Conservation (phyloP, 2,888 invertebrate species). For the Caenorhabditis sulstoni region DNA sequence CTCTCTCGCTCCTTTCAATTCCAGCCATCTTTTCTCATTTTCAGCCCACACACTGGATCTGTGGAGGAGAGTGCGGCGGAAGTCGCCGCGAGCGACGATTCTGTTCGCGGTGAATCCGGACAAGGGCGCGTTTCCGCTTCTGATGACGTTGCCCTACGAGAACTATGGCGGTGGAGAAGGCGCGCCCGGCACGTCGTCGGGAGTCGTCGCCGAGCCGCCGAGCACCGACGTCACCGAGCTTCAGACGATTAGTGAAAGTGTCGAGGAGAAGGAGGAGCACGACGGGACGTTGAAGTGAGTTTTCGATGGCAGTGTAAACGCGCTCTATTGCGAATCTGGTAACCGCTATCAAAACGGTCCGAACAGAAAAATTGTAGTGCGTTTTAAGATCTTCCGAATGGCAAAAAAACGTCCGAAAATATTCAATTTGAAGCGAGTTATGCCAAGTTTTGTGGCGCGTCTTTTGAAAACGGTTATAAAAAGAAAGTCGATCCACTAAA, state of each 20-base stretch:
- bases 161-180: constrained; percentile 33
- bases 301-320: too few relatives aligned
- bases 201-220: too few relatives aligned
- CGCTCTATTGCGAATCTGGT: too few relatives aligned
- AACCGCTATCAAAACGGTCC: too few relatives aligned
- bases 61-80: constrained; percentile 33
- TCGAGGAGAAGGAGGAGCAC: background rate
- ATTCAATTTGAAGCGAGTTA: too few relatives aligned
- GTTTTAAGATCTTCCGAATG: too few relatives aligned
- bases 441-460: too few relatives aligned
- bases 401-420: too few relatives aligned
- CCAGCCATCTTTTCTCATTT: background rate
- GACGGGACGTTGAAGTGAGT: constrained; percentile 28
- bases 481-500: too few relatives aligned
- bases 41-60: constrained; percentile 29
- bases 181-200: constrained; percentile 30
- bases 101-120: constrained; percentile 62
- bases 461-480: too few relatives aligned
- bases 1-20: background rate
- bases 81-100: constrained; percentile 58
- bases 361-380: too few relatives aligned
- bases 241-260: background rate
- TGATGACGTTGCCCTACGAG: constrained; percentile 63
- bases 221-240: too few relatives aligned
- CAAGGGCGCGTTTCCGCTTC: constrained; percentile 59